A percentile compares a stretch with the other conserved stretches of the same genome.
phyloP scores from a whole-genome alignment of 2,113 vertebrate species.

The Callocephalon fimbriatum region DNA sequence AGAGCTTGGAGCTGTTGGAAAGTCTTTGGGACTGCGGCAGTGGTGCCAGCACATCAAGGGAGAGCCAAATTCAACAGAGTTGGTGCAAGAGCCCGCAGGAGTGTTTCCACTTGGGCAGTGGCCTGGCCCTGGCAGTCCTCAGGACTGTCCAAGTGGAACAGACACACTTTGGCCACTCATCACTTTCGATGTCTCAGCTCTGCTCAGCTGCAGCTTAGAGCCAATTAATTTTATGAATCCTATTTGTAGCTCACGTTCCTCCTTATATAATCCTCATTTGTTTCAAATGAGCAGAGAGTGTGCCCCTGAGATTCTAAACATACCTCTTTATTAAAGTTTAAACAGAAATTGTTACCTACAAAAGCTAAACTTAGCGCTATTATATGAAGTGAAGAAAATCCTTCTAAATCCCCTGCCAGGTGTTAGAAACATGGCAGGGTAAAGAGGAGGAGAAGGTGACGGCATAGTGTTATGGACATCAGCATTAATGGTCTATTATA shows the following conservation, averaged over 20 bases:
- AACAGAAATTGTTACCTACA: constrained; percentile 29
- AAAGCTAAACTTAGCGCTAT: constrained; percentile 44
- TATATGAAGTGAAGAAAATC: not conserved
- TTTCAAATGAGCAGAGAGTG: constrained; percentile 26
- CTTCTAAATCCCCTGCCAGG: not conserved
- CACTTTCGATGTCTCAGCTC: not conserved
- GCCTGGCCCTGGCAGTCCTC: not conserved
- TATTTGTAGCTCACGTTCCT: constrained; percentile 24
- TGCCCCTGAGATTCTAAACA: constrained; percentile 32
- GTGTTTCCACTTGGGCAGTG: not conserved
- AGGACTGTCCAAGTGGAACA: not conserved
- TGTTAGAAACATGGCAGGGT: not conserved
- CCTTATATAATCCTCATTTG: constrained; percentile 50
- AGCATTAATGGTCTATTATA: not conserved
- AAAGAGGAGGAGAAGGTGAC: not conserved
- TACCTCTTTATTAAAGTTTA: constrained; percentile 21
- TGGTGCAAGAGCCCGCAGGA: fast-evolving
- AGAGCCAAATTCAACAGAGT: not conserved
- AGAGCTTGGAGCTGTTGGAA: not conserved
- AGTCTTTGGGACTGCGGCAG: not conserved
- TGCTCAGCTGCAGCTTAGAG: not conserved
- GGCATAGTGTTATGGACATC: not conserved
- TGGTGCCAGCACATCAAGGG: fast-evolving
- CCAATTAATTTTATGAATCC: constrained; percentile 44
- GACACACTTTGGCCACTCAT: not conserved